Evolutionary conservation across 2,113 vertebrate genomes (phyloP).

Genomic region (Phalacrocorax pelagicus): DNA sequence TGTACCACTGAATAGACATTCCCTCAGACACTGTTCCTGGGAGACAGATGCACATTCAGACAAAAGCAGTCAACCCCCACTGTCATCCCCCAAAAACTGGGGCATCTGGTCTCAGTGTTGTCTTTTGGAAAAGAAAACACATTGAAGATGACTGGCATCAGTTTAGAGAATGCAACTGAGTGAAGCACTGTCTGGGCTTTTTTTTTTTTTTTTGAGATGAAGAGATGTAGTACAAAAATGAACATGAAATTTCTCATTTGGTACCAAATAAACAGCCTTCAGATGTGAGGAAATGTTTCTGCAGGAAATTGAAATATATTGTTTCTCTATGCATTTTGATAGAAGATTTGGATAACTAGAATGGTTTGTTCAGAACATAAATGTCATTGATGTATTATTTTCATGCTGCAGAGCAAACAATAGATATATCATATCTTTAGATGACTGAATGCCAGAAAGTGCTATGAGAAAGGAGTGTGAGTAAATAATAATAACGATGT

Average conservation of each 20-base stretch:
- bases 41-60: not conserved
- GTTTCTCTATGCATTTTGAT: not conserved
- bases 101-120: not conserved
- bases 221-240: not conserved
- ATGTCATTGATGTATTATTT: not conserved
- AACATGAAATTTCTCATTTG: not conserved
- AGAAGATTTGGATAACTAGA: not conserved
- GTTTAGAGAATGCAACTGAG: not conserved
- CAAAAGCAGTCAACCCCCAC: not conserved
- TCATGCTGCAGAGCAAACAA: not conserved
- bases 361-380: not conserved
- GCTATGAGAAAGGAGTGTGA: not conserved
- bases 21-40: not conserved
- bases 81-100: not conserved
- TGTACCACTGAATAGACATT: not conserved
- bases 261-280: not conserved
- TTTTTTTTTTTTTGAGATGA: not conserved
- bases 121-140: not conserved
- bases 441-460: not conserved
- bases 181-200: not conserved
- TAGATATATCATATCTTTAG: not conserved
- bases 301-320: not conserved
- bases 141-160: not conserved
- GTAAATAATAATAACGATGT: not conserved
- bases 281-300: not conserved